phyloP scores from a whole-genome alignment of 2,113 vertebrate genomes.

The Melanerpes aurifrons region DNA sequence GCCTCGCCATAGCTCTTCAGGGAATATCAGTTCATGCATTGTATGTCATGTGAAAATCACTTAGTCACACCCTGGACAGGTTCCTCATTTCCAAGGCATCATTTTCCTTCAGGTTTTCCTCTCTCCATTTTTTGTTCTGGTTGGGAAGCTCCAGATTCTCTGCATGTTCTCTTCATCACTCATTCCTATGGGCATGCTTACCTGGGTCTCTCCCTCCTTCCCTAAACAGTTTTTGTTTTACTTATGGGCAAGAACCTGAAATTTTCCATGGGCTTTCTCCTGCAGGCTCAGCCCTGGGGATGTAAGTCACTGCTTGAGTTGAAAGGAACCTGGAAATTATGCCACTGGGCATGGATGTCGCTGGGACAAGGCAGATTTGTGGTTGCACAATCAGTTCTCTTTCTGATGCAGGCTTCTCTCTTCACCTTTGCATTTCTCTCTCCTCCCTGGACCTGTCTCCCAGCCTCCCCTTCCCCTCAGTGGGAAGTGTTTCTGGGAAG shows the following conservation, averaged over 20 bases:
- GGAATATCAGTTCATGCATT: background rate
- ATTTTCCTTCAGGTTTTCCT: background rate
- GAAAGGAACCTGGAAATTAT: background rate
- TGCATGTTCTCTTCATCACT: background rate
- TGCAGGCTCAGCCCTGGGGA: background rate
- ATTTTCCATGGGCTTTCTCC: background rate
- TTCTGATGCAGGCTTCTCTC: accelerated
- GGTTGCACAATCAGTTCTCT: background rate
- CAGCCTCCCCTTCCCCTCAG: background rate
- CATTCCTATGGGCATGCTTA: background rate
- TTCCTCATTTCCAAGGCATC: background rate
- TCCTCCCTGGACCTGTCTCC: background rate
- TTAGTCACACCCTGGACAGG: background rate
- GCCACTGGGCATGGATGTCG: accelerated
- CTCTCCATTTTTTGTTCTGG: background rate
- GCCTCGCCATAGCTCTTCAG: background rate
- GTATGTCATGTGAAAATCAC: background rate
- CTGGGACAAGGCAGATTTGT: background rate
- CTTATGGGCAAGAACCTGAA: background rate
- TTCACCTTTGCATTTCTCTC: background rate
- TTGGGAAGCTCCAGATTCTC: background rate
- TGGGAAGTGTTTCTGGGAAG: background rate
- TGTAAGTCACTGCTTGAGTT: background rate
- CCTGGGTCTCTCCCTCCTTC: background rate
- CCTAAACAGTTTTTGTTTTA: background rate